Evolutionary conservation across 2,888 invertebrate species (phyloP), one percentile per base, ranked within the genome.

Genomic region (Lycaena phlaeas): DNA sequence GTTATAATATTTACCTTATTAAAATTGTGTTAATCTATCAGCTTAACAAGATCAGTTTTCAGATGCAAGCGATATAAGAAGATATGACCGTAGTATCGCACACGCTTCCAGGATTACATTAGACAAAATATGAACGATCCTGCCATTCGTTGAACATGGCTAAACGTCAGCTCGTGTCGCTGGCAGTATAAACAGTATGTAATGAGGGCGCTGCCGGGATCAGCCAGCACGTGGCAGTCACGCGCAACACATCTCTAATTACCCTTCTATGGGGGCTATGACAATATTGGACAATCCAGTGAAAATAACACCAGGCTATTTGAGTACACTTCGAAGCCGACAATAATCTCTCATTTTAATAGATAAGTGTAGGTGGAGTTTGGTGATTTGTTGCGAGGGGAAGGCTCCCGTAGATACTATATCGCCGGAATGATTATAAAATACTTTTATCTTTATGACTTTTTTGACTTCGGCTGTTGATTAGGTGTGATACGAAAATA

Each of bases 291-390:
- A 78, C 82, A 81, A 82, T 79, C 77, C 66, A 73, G 74, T 77
- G 79, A 81, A 82, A 82, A 82, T 79, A 82, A 81, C 78, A 78
- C 81, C 74, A 62, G 57, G 61, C 71, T 66, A 65, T 68, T 61
- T 59, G 14, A 51, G 57, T 61, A 54, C 62, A 64, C 61, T 59
- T 61, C 65, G 63, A 59, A 72, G 65, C 73, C 61, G 64, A 66
- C 77, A 67, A 72, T 79, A 82, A 82, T 77, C 81, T 79, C 82
- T 76, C 76, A 81, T 81, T 81, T 79, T 78, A 77, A 84, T 79
- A 82, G 79, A 81, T 84, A 82, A 81, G 77, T 73, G 73, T 56
- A 76, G 81, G 78, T 65, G 82, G 76, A 67, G 76, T 62, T 64
- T 64, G 51, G 68, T 74, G 72, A 78, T 81, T 81, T 79, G 78